These are phyloP conservation scores for Macaria liturata DNA, from an alignment of 2,888 invertebrate genomes.

Conservation along the genomic window DNA sequence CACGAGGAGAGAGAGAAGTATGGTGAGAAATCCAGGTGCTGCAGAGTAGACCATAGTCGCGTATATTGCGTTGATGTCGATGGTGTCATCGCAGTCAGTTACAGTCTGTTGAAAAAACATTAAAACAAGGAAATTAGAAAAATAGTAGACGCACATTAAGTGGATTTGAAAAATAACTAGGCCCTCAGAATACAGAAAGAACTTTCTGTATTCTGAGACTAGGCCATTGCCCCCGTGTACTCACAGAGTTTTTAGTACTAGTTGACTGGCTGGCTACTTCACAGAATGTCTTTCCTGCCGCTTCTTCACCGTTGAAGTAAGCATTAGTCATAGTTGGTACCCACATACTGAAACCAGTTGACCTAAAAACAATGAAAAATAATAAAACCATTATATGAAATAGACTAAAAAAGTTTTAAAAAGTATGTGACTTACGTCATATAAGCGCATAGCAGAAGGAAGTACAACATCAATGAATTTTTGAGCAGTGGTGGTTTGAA, in stretches of 20 bases:
- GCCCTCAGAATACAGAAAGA: too few species aligned
- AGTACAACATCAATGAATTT: slow-evolving; percentile 64
- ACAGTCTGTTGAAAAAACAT: slow-evolving; percentile 41
- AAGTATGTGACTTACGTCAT: slow-evolving; percentile 61
- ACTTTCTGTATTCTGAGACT: too few species aligned
- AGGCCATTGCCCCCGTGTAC: neutral
- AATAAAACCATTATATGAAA: too few species aligned
- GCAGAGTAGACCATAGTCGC: slow-evolving; percentile 66
- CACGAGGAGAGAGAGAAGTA: slow-evolving; percentile 60
- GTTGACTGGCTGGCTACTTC: slow-evolving; percentile 61
- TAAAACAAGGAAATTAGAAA: neutral
- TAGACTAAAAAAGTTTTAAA: too few species aligned
- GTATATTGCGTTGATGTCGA: slow-evolving; percentile 60
- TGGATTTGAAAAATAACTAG: too few species aligned
- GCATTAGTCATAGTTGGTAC: slow-evolving; percentile 69
- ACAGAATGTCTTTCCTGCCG: slow-evolving; percentile 58
- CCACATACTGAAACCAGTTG: slow-evolving; percentile 72
- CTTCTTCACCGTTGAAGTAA: slow-evolving; percentile 57
- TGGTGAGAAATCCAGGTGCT: slow-evolving; percentile 44
- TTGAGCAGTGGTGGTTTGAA: slow-evolving; percentile 62
- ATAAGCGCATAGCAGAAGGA: slow-evolving; percentile 62
- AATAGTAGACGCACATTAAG: too few species aligned
- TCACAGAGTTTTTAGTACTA: slow-evolving; percentile 44
- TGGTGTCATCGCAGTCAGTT: slow-evolving; percentile 54
- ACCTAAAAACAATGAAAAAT: slow-evolving; percentile 39